These are phyloP conservation scores for Hirtodrosophila cameraria DNA, from an alignment of 2,888 invertebrate species.

Conservation along the genomic window DNA sequence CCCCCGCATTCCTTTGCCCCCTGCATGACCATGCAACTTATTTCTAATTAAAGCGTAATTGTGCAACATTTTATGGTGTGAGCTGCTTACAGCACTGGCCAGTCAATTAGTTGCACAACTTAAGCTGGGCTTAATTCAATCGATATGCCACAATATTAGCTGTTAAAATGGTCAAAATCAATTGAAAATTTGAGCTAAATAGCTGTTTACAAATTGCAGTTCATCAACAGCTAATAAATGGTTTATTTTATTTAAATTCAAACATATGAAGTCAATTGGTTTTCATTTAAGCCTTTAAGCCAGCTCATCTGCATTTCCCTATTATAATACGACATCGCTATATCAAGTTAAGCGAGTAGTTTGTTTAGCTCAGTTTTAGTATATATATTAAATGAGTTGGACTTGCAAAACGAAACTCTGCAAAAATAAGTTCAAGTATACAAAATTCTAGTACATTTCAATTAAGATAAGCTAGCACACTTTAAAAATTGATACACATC, in stretches of 20 bases:
- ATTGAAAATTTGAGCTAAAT: background rate
- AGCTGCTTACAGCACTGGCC: slow-evolving; percentile 28
- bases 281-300: too few species aligned
- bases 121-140: slow-evolving; percentile 6
- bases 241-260: too few species aligned
- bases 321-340: too few species aligned
- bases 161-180: background rate
- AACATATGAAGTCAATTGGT: too few species aligned
- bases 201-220: too few species aligned
- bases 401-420: too few species aligned
- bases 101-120: slow-evolving; percentile 20
- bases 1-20: slow-evolving; percentile 1
- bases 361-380: background rate
- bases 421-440: background rate
- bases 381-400: too few species aligned
- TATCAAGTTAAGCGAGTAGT: too few species aligned
- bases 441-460: background rate
- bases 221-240: too few species aligned
- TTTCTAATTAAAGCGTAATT: slow-evolving; percentile 71
- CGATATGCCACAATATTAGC: slow-evolving; percentile 4
- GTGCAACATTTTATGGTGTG: slow-evolving; percentile 22
- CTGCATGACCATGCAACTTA: slow-evolving; percentile 20
- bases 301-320: too few species aligned
- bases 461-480: background rate
- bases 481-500: background rate